Evolutionary conservation across 1,140 invertebrate species (phyloP).

Genomic region (Helicoverpa armigera): DNA sequence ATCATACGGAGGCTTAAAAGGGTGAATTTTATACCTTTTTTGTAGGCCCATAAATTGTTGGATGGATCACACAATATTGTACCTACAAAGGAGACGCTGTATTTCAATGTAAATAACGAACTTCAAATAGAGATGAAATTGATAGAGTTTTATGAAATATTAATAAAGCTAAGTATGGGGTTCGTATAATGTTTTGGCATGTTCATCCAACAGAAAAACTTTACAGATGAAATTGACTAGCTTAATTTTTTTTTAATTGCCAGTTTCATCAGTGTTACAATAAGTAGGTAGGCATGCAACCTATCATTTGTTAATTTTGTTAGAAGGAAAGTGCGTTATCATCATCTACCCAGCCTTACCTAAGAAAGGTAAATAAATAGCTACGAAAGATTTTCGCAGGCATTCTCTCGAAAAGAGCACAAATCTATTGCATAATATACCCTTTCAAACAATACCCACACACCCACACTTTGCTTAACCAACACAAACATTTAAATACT

Average conservation of each 20-base stretch:
- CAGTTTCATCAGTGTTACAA: too few relatives aligned
- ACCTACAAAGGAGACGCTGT: conserved; percentile 19
- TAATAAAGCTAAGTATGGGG: conserved; percentile 7
- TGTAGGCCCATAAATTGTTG: conserved; percentile 34
- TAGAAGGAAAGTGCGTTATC: too few relatives aligned
- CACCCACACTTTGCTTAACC: background rate
- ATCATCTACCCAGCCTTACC: background rate
- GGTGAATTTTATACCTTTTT: conserved; percentile 47
- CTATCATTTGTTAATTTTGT: too few relatives aligned
- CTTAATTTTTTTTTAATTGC: too few relatives aligned
- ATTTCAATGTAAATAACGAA: conserved; percentile 24
- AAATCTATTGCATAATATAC: too few relatives aligned
- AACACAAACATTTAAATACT: conserved; percentile 1
- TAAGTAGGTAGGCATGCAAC: too few relatives aligned
- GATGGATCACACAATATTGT: conserved; percentile 35
- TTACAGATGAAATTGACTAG: background rate
- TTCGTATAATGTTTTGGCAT: background rate
- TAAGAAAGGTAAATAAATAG: background rate
- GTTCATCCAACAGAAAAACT: background rate
- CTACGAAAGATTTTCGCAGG: background rate
- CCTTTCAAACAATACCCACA: background rate
- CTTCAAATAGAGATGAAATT: conserved; percentile 26
- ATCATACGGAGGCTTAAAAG: conserved; percentile 17
- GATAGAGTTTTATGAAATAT: conserved; percentile 28
- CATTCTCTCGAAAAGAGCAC: too few relatives aligned